Evolutionary conservation across 2,113 vertebrate species (phyloP), one percentile per base, ranked within the genome.

Genomic region (Phylloscopus whistleri): DNA sequence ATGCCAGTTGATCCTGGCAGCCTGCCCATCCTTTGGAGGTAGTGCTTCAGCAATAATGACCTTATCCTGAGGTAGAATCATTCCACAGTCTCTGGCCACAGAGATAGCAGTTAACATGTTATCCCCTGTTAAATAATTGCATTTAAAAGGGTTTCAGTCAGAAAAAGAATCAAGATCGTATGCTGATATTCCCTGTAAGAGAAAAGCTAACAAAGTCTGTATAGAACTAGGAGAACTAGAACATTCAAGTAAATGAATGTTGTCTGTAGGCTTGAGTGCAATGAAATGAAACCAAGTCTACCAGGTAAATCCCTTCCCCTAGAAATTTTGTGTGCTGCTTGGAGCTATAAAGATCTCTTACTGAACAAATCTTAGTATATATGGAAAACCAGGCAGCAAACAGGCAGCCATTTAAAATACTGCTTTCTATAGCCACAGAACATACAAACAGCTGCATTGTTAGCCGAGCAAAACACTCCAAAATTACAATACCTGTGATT

Each of bases 51-150:
- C 99, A 96, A 99, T 98, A 95, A 99, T 99, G 85, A 99, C 98
- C 68, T 98, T 98, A 95, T 99, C 99, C 85, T 98, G 98, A 93
- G 99, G 98, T 92, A 98, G 99, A 97, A 99, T 99, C 99, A 99
- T 99, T 84, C 99, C 98, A 97, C 99, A 99, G 97, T 99, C 99
- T 97, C 99, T 98, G 81, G 99, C 99, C 97, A 99, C 99, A 19
- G 99, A 99, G 96, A 99, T 98, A 80, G 99, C 99, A 4, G 99
- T 99, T 97, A 99, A 96, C 98, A 99, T 99, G 94, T 99, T 99
- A 96, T 99, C 99, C 63, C 99, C 99, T 99, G 91, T 95, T 74
- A 81, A 94, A 93, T 20, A 83, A 93, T 85, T n/a, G 20, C 39
- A 93, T 93, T 90, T 81, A 6, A 35, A 94, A 91, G 51, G 18